A percentile compares a stretch with the other conserved stretches of the same genome.
phyloP scores from a whole-genome alignment of 2,113 vertebrate species.

The Thinocorus orbignyianus region DNA sequence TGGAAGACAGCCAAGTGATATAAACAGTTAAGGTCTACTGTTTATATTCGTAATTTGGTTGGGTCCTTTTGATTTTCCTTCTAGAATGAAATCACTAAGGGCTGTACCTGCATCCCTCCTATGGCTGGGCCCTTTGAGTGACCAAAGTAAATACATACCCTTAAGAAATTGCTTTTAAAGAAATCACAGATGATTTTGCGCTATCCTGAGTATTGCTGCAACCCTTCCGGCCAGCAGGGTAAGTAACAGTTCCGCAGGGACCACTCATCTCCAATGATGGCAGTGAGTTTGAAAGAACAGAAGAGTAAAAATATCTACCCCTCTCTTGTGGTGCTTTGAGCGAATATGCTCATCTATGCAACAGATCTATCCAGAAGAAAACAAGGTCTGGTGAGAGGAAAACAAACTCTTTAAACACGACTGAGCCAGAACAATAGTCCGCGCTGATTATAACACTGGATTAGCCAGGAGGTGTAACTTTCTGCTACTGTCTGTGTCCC shows the following conservation, averaged over 20 bases:
- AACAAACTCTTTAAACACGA: not conserved
- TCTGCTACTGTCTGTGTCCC: not conserved
- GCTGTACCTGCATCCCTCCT: not conserved
- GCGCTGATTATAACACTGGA: not conserved
- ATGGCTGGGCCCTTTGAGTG: not conserved
- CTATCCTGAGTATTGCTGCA: not conserved
- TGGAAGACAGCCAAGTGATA: constrained; percentile 11
- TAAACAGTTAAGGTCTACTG: not conserved
- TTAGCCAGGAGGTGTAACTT: constrained; percentile 28
- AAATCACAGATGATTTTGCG: not conserved
- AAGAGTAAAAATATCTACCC: not conserved
- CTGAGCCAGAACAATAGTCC: not conserved
- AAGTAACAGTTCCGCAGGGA: not conserved
- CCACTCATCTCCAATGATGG: not conserved
- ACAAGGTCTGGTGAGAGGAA: not conserved
- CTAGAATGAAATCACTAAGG: not conserved
- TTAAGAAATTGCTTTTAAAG: not conserved
- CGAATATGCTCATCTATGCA: not conserved
- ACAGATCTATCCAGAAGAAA: not conserved
- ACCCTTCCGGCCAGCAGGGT: not conserved
- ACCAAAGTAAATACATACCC: not conserved
- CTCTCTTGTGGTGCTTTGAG: not conserved
- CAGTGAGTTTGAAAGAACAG: not conserved
- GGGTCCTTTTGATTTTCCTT: not conserved
- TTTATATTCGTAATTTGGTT: constrained; percentile 3